These are phyloP conservation scores for Mesitornis unicolor DNA, from an alignment of 2,113 vertebrate genomes.

Conservation along the genomic window DNA sequence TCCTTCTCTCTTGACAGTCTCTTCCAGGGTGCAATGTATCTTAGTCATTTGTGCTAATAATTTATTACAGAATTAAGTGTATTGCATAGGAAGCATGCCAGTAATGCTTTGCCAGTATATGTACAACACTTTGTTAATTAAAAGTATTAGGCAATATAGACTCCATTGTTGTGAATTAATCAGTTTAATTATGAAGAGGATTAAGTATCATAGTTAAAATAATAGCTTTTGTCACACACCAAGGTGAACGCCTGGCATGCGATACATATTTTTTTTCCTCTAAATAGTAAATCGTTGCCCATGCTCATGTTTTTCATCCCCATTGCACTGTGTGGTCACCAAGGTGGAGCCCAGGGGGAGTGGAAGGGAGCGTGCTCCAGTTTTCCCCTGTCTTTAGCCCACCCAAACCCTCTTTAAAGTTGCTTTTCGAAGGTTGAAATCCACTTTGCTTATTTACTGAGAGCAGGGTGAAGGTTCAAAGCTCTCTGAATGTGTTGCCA, in stretches of 20 bases:
- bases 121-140: slow-evolving; percentile 73
- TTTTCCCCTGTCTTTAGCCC: neutral
- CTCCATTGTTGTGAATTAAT: slow-evolving; percentile 71
- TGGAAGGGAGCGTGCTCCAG: rapidly evolving
- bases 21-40: slow-evolving; percentile 12
- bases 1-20: neutral
- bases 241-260: neutral
- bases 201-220: slow-evolving; percentile 56
- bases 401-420: neutral
- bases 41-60: slow-evolving; percentile 53
- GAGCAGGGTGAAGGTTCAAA: neutral
- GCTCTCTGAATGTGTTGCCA: neutral
- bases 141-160: slow-evolving; percentile 68
- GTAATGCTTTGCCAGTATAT: slow-evolving; percentile 50
- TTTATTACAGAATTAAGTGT: slow-evolving; percentile 77
- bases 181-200: slow-evolving; percentile 69
- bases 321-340: rapidly evolving
- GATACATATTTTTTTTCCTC: neutral
- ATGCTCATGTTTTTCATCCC: neutral
- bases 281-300: neutral
- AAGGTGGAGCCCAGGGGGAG: neutral
- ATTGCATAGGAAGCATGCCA: slow-evolving; percentile 67
- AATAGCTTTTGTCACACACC: slow-evolving; percentile 2
- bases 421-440: neutral
- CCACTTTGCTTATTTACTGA: neutral